Base-by-base conservation (phyloP, 2,797 vertebrate species). In the Lepus townsendii region DNA sequence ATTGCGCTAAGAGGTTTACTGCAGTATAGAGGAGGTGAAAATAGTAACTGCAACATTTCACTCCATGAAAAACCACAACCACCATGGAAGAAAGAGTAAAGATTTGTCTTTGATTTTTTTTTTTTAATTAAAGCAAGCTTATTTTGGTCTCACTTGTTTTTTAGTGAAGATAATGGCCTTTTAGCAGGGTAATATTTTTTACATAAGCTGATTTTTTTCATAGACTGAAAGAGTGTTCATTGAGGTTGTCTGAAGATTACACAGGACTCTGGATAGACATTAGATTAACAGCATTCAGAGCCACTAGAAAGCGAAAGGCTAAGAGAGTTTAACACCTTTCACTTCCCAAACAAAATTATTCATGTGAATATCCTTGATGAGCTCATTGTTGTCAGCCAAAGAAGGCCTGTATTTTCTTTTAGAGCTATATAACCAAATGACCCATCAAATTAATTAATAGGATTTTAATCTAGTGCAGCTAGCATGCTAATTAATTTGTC, bases 371-470 rank as follows among this genome's bases (percentile, higher is more conserved):
- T 86, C 71, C 52, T 95, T 73, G 35, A 54, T 87, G 77, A 94
- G 54, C 30, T 94, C 94, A 88, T 13, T 92, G 71, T 82, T 83
- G 16, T 88, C 84, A 95, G 72, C 19, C 93, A 76, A 85, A 78
- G 78, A 93, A 92, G 62, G 24, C 13, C 20, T 71, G 17, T 4
- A 7, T 79, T 96, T 94, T 93, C 77, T 90, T 94, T 95, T 83
- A 83, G 22, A 91, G 47, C 32, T 66, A 73, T 83, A 65, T 88
- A 95, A 95, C 95, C 93, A 94, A 96, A 83, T 95, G 96, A 92
- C 94, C 91, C 63, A 95, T 96, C 91, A 95, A 97, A 93, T 95
- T 92, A 97, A 95, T 96, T 95, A 97, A 96, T 95, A 90, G 94
- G 72, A 84, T 96, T 95, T 97, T 95, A 97, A 95, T 97, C 89